phyloP scores from a whole-genome alignment of 2,113 vertebrate genomes.

The Turdus rufiventris region DNA sequence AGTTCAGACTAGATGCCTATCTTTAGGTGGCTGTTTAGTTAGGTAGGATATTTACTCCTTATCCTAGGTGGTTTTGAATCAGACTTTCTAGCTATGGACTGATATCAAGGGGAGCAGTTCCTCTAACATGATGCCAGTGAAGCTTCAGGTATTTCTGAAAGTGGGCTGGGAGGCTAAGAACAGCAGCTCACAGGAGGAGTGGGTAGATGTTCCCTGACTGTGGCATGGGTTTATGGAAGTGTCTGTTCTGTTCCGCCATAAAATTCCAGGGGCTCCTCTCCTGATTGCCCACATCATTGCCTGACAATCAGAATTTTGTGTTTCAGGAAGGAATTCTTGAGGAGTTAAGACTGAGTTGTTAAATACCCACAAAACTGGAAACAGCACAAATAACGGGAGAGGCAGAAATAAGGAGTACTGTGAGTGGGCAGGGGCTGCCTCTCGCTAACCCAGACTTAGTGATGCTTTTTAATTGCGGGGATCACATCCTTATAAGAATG shows the following conservation, averaged over 20 bases:
- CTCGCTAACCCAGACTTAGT: neutral
- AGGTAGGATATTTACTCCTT: neutral
- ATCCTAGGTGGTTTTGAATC: neutral
- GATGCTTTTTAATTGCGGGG: neutral
- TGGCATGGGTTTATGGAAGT: neutral
- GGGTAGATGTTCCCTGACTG: neutral
- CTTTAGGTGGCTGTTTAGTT: neutral
- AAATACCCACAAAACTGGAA: neutral
- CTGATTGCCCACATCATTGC: neutral
- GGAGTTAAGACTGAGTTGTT: neutral
- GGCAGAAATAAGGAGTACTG: neutral
- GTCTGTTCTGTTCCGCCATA: neutral
- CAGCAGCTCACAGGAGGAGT: neutral
- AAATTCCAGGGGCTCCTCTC: neutral
- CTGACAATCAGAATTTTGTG: neutral
- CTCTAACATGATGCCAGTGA: neutral
- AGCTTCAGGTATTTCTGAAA: neutral
- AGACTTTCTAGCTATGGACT: neutral
- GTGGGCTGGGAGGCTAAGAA: neutral
- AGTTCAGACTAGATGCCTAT: neutral
- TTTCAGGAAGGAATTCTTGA: neutral
- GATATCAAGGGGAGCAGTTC: neutral
- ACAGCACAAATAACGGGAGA: neutral
- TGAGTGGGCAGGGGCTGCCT: neutral
- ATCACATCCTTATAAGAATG: neutral